phyloP scores from a whole-genome alignment of 2,797 vertebrate genomes.

The Taeniopygia guttata region DNA sequence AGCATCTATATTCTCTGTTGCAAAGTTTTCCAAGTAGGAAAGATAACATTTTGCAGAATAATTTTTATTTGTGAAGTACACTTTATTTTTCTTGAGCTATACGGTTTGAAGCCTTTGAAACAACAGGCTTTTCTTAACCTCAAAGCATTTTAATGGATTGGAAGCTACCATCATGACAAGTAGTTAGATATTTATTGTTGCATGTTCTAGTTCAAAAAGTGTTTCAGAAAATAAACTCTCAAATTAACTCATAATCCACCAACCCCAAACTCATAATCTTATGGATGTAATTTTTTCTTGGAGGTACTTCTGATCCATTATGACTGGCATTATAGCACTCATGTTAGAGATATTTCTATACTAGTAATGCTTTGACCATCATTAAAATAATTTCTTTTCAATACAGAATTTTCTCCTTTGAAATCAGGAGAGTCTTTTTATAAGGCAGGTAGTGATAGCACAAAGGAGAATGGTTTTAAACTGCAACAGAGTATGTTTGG shows the following conservation, averaged over 20 bases:
- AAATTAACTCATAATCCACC: neutral
- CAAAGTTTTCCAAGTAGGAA: neutral
- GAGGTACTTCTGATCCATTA: neutral
- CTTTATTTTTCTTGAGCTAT: neutral
- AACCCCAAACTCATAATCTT: neutral
- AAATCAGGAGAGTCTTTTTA: neutral
- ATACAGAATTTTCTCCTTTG: neutral
- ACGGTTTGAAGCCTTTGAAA: neutral
- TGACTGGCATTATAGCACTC: neutral
- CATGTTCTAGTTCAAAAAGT: neutral
- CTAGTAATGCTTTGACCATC: neutral
- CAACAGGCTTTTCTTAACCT: neutral
- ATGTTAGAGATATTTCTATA: neutral
- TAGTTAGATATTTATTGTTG: neutral
- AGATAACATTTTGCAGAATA: neutral
- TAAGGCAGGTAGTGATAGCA: neutral
- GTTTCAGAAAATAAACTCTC: neutral
- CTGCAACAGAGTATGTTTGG: neutral
- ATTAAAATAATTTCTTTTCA: neutral
- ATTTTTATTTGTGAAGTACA: neutral
- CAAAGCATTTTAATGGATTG: neutral
- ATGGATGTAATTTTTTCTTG: neutral
- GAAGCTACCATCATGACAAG: neutral
- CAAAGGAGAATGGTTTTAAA: neutral
- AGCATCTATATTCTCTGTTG: neutral